Evolutionary conservation across 1,140 invertebrate species (phyloP).

Genomic region (Drosophila biarmipes): DNA sequence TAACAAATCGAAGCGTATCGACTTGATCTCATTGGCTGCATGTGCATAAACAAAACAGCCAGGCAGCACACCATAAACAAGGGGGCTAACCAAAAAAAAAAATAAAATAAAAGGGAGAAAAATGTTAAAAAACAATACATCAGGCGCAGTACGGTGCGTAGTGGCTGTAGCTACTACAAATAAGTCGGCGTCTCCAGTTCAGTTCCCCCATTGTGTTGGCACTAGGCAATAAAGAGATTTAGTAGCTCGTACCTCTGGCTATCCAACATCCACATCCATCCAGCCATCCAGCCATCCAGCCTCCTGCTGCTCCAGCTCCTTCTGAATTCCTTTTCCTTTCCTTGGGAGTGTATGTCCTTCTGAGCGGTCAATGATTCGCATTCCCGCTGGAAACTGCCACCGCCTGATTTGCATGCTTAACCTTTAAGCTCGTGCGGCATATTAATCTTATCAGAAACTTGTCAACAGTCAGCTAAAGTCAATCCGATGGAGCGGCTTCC

Average conservation of each 20-base stretch:
- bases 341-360: constrained; percentile 59
- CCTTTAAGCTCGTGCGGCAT: constrained; percentile 61
- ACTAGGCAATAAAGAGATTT: constrained; percentile 74
- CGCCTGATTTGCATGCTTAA: constrained; percentile 69
- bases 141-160: constrained; percentile 54
- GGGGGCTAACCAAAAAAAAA: constrained; percentile 4
- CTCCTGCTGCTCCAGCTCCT: constrained; percentile 34
- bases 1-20: constrained; percentile 57
- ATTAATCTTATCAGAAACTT: constrained; percentile 83
- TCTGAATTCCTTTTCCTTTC: constrained; percentile 15
- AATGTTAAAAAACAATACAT: constrained; percentile 61
- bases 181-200: constrained; percentile 58
- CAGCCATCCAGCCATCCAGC: too few species aligned
- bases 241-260: constrained; percentile 57
- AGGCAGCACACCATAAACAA: constrained; percentile 62
- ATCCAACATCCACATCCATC: constrained; percentile 20
- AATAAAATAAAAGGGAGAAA: constrained; percentile 3
- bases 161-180: constrained; percentile 63
- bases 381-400: not conserved
- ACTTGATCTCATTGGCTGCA: constrained; percentile 53
- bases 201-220: constrained; percentile 47
- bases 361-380: constrained; percentile 72
- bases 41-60: constrained; percentile 73
- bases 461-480: constrained; percentile 71
- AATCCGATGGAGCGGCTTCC: constrained; percentile 37